Conservation (phyloP, 1,140 invertebrate genomes). For the Scaptodrosophila lebanonensis region DNA sequence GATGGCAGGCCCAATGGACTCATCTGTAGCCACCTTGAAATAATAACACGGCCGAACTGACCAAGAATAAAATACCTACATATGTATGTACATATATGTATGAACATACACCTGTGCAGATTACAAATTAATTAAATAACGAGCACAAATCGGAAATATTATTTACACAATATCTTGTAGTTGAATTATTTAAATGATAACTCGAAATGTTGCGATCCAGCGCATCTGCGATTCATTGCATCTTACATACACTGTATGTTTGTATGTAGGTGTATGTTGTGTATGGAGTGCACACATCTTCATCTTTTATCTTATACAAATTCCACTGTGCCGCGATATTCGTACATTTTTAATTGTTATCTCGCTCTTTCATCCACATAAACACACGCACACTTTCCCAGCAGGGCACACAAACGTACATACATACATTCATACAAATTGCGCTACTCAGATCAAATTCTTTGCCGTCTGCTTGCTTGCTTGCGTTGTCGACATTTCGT, state of each 20-base stretch:
- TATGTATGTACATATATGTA: conserved; percentile 20
- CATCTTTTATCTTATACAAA: conserved; percentile 59
- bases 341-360: conserved; percentile 45
- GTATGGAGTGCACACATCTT: conserved; percentile 38
- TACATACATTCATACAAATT: conserved; percentile 31
- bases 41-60: conserved; percentile 65
- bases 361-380: conserved; percentile 33
- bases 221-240: too few species aligned
- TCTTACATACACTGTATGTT: too few species aligned
- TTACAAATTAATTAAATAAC: conserved; percentile 9
- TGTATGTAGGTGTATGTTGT: conserved; percentile 21
- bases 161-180: too few species aligned
- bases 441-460: conserved; percentile 60
- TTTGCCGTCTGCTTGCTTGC: conserved; percentile 39
- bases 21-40: conserved; percentile 64
- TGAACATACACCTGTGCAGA: conserved; percentile 6
- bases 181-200: too few species aligned
- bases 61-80: conserved; percentile 63
- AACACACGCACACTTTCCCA: too few species aligned
- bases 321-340: conserved; percentile 35
- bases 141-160: too few species aligned
- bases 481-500: conserved; percentile 55
- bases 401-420: conserved; percentile 20
- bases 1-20: conserved; percentile 47
- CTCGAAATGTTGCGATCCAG: too few species aligned